Conservation (phyloP, 1,140 invertebrate species). For the Drosophila bifasciata region DNA sequence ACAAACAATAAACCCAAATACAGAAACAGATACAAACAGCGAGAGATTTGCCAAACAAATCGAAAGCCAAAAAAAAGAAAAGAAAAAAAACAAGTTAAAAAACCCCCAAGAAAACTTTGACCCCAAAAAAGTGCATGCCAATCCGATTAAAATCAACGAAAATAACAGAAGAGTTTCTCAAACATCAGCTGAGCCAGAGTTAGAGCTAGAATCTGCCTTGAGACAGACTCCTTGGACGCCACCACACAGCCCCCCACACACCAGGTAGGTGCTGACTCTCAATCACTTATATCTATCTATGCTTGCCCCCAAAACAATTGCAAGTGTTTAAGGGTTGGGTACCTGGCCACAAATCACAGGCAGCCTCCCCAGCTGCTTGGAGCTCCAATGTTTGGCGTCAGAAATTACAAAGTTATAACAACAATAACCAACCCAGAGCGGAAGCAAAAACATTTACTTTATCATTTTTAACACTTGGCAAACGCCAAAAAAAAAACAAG, state of each 20-base stretch:
- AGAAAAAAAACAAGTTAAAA: conserved; percentile 14
- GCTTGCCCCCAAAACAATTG: not conserved
- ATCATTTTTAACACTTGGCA: conserved; percentile 70
- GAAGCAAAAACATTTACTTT: conserved; percentile 77
- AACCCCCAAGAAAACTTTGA: not conserved
- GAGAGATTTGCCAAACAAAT: not conserved
- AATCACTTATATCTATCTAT: not conserved
- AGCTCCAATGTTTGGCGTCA: conserved; percentile 38
- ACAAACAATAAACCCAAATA: not conserved
- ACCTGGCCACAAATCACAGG: no score
- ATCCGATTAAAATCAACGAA: conserved; percentile 6
- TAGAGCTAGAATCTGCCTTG: not conserved
- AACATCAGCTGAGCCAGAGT: no score
- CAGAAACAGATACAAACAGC: conserved; percentile 7
- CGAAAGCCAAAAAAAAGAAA: conserved; percentile 5
- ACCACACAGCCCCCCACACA: not conserved
- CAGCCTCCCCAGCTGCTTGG: no score
- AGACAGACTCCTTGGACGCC: not conserved
- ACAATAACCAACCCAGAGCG: conserved; percentile 66
- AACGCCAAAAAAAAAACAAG: no score
- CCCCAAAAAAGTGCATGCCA: conserved; percentile 2
- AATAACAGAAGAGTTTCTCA: not conserved
- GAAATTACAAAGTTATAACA: conserved; percentile 78
- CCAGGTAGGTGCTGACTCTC: conserved; percentile 16
- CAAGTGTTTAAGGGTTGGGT: no score